Base-by-base conservation (phyloP, 2,797 vertebrate genomes). In the Botia almorhae region DNA sequence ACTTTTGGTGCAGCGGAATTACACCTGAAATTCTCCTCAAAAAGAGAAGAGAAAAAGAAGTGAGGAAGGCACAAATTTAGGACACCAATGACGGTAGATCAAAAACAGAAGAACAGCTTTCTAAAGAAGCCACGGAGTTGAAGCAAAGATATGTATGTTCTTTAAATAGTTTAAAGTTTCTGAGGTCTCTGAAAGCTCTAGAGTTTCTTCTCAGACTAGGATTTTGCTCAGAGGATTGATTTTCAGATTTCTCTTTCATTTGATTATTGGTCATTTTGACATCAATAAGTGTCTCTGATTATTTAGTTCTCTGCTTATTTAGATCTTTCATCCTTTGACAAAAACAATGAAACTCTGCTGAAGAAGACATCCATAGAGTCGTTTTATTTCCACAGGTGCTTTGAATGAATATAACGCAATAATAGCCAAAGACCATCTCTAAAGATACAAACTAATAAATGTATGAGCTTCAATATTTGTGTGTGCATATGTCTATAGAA, bases 21-120 rank as follows among this genome's bases (percentile, higher is more conserved):
- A 50, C 55, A 56, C 23, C 69, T 61, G 60, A 51, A 64, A 63
- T 23, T 17, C 46, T 78, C 19, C 46, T 55, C 68, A 71, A 70
- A 43, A 26, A 21, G 3, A 48, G 39, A 43, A 36, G 21, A 23
- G 43, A 46, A 46, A 43, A 46, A 17, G 17, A 16, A 64, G 16
- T 39, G 17, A 39, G 14, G 43, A 70, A 33, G 23, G 19, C 17
- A 7, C 16, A n/a, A n/a, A 61, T 69, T 78, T 69, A 48, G 67
- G 26, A 2, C 36, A 48, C 7, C 26, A 64, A n/a, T 39, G 17
- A 11, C 1, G 14, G 53, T 6, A 11, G 14, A 4, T 50, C 21
- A 50, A 29, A 23, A 12, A 74, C 39, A 61, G 19, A 60, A 17
- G 8, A 65, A 53, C 12, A 56, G 64, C n/a, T 58, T 17, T 48